Conservation (phyloP, 2,113 vertebrate genomes). For the Progne subis region DNA sequence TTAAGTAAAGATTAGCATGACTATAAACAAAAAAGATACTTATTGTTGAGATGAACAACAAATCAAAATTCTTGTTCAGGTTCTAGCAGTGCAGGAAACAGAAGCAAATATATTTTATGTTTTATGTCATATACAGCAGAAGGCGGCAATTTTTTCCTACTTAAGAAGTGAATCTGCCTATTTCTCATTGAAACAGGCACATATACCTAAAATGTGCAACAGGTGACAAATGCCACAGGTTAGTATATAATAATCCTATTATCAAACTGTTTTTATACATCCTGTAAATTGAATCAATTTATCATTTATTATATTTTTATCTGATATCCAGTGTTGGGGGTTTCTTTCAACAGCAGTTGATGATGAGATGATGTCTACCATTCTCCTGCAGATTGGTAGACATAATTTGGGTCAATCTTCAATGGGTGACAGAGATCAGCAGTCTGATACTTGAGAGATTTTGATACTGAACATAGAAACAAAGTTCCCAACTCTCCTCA, state of each 20-base stretch:
- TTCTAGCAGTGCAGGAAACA: neutral
- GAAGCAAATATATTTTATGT: neutral
- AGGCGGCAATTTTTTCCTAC: neutral
- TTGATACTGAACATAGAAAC: neutral
- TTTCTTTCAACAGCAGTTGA: neutral
- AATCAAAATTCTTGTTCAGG: neutral
- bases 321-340: rapidly evolving
- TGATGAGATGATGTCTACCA: neutral
- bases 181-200: neutral
- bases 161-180: neutral
- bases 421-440: neutral
- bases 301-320: neutral
- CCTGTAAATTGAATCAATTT: neutral
- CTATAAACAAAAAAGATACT: neutral
- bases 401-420: neutral
- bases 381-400: neutral
- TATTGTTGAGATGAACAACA: neutral
- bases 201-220: neutral
- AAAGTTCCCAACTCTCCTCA: neutral
- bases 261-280: neutral
- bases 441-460: neutral
- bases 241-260: neutral
- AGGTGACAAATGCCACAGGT: neutral
- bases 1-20: neutral
- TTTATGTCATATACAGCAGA: neutral